phyloP scores from a whole-genome alignment of 2,113 vertebrate genomes.

The Notiomystis cincta region DNA sequence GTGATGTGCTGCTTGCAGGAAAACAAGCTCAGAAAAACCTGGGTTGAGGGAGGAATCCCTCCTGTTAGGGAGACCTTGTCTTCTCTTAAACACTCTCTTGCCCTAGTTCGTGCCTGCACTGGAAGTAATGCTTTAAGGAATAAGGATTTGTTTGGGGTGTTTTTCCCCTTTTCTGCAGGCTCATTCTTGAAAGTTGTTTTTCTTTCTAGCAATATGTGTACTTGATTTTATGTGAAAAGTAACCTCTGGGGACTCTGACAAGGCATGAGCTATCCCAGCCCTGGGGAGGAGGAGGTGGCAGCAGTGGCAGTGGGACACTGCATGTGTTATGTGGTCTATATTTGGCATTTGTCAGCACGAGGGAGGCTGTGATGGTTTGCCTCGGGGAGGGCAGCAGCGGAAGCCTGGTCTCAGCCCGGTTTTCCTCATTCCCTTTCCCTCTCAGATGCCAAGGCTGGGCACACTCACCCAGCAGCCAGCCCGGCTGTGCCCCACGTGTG shows the following conservation, averaged over 20 bases:
- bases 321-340: background rate
- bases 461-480: accelerated
- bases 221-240: background rate
- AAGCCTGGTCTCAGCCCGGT: background rate
- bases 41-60: background rate
- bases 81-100: background rate
- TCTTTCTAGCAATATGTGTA: background rate
- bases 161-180: background rate
- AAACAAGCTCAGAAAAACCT: conserved; percentile 39
- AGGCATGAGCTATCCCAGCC: background rate
- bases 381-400: background rate
- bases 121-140: background rate
- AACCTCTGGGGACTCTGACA: background rate
- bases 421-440: background rate
- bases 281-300: background rate
- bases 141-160: background rate
- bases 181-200: conserved; percentile 30
- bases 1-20: conserved; percentile 9
- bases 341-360: accelerated
- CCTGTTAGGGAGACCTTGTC: background rate
- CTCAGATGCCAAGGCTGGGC: background rate
- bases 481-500: accelerated
- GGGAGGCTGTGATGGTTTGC: background rate
- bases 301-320: background rate
- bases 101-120: background rate